Percentiles rank a stretch among this genome's conserved stretches.
phyloP scores from a whole-genome alignment of 2,888 invertebrate species.

The Scaptomyza flava region DNA sequence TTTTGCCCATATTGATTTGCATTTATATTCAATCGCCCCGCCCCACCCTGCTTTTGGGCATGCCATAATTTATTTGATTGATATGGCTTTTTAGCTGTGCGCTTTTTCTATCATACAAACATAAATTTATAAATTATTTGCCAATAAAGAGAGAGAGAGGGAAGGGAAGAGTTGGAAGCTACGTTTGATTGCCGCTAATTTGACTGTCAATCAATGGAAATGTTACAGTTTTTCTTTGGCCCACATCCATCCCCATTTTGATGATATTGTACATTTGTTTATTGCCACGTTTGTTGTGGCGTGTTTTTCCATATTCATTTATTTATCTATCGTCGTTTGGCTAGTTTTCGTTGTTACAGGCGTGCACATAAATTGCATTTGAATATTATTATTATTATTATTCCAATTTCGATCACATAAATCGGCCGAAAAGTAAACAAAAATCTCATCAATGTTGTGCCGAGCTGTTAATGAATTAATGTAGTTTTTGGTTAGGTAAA shows the following conservation, averaged over 20 bases:
- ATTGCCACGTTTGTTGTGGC: constrained; percentile 26
- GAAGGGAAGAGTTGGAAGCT: constrained; percentile 12
- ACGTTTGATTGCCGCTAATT: constrained; percentile 75
- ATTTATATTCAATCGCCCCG: constrained; percentile 33
- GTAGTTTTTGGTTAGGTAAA: not conserved
- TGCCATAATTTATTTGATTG: constrained; percentile 72
- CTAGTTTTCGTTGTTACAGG: not conserved
- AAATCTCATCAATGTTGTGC: constrained; percentile 2
- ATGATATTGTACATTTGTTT: constrained; percentile 44
- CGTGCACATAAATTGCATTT: not conserved
- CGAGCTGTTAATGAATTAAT: not conserved
- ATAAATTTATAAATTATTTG: constrained; percentile 67
- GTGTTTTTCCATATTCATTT: constrained; percentile 33
- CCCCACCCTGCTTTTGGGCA: not conserved
- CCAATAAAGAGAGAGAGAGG: constrained; percentile 24
- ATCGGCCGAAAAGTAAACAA: not conserved
- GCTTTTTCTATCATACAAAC: constrained; percentile 29
- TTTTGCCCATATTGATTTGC: constrained; percentile 56
- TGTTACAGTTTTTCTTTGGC: constrained; percentile 30
- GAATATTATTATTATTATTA: not conserved
- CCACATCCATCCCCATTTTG: constrained; percentile 28
- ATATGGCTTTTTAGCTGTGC: constrained; percentile 59
- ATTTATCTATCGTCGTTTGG: constrained; percentile 8
- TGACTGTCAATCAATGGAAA: constrained; percentile 72
- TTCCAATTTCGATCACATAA: not conserved